Conservation (phyloP, 2,888 invertebrate genomes). For the Siphonodentalium dalli region DNA sequence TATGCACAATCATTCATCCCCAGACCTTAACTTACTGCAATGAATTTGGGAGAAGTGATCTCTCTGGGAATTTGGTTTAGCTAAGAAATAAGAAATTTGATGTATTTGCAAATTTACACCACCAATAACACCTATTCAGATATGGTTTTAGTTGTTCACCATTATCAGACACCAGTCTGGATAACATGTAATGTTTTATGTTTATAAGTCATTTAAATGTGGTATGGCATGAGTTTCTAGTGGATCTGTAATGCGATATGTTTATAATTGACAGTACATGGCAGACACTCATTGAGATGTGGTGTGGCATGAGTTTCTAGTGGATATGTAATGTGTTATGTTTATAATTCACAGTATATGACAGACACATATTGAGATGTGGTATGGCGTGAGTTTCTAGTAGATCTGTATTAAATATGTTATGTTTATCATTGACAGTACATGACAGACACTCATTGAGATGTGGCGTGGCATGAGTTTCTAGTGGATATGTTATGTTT, state of each 20-base stretch:
- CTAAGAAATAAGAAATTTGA: too few relatives aligned
- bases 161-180: too few relatives aligned
- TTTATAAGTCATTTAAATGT: slow-evolving; percentile 54
- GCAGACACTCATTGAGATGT: slow-evolving; percentile 57
- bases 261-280: slow-evolving; percentile 47
- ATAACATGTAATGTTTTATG: not conserved
- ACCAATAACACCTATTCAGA: too few relatives aligned
- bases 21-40: too few relatives aligned
- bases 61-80: too few relatives aligned
- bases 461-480: slow-evolving; percentile 54
- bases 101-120: too few relatives aligned
- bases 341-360: slow-evolving; percentile 57
- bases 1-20: too few relatives aligned
- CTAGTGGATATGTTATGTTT: slow-evolving; percentile 48
- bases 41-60: too few relatives aligned
- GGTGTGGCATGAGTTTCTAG: slow-evolving; percentile 50
- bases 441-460: slow-evolving; percentile 54
- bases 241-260: slow-evolving; percentile 35
- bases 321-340: slow-evolving; percentile 37
- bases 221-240: slow-evolving; percentile 50
- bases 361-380: slow-evolving; percentile 58
- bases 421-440: slow-evolving; percentile 41
- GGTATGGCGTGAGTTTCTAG: slow-evolving; percentile 50
- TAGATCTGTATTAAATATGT: slow-evolving; percentile 42
- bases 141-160: too few relatives aligned